phyloP scores from a whole-genome alignment of 1,140 invertebrate genomes.

The Apis mellifera region DNA sequence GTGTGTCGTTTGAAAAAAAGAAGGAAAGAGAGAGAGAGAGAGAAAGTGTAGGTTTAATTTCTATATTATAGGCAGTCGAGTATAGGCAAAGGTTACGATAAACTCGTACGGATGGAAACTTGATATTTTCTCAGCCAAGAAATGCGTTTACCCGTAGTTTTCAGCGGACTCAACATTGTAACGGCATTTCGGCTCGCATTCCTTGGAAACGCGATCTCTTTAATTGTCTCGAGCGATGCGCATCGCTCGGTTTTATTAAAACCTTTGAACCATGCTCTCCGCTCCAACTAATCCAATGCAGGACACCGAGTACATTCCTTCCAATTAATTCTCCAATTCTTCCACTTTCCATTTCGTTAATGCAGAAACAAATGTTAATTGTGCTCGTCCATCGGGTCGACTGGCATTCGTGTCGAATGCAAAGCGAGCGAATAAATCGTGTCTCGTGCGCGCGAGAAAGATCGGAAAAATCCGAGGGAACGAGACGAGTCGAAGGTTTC shows the following conservation, averaged over 20 bases:
- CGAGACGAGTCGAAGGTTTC: background rate
- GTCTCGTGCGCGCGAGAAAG: too few species aligned
- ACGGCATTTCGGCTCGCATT: background rate
- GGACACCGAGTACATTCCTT: background rate
- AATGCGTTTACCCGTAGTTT: background rate
- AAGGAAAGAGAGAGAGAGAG: background rate
- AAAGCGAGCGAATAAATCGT: background rate
- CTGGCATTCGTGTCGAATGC: too few species aligned
- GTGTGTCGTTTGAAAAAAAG: background rate
- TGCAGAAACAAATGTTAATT: background rate
- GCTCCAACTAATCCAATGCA: background rate
- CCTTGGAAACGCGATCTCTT: slow-evolving; percentile 16
- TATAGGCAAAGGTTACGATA: background rate
- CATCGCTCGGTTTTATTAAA: background rate
- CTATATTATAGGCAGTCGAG: background rate
- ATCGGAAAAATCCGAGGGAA: too few species aligned
- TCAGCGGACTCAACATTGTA: too few species aligned
- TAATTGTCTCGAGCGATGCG: background rate
- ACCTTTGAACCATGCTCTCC: background rate
- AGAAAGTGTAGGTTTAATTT: background rate
- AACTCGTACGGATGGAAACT: background rate
- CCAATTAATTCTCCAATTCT: background rate
- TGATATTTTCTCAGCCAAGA: background rate
- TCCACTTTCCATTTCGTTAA: background rate
- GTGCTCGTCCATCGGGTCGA: too few species aligned